phyloP scores from a whole-genome alignment of 2,888 invertebrate species.

The Meloe dianella region DNA sequence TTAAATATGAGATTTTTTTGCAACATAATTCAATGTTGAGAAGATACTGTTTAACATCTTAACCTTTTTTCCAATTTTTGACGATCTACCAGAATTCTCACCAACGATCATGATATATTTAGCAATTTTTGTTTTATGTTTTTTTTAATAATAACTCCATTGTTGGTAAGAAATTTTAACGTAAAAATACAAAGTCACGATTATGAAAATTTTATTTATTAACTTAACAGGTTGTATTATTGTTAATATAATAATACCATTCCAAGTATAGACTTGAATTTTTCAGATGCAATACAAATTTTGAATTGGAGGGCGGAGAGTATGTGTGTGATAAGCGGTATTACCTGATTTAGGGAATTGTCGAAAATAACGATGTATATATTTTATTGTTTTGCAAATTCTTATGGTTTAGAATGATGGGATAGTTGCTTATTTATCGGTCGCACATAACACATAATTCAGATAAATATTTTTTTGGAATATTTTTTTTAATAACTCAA shows the following conservation, averaged over 20 bases:
- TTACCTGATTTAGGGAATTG: not conserved
- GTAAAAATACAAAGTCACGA: not conserved
- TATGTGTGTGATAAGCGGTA: not conserved
- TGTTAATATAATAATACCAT: not conserved
- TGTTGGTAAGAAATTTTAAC: not conserved
- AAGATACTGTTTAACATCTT: not conserved
- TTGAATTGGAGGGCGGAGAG: not conserved
- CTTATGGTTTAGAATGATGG: not conserved
- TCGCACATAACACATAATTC: not conserved
- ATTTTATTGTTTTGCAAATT: slow-evolving; percentile 3
- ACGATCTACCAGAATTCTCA: not conserved
- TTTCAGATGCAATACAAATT: not conserved
- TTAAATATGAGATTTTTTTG: not conserved
- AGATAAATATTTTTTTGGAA: too few species aligned
- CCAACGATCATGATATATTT: not conserved
- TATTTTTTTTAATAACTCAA: too few species aligned
- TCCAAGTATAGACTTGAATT: not conserved
- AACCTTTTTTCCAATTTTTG: not conserved
- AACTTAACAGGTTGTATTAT: not conserved
- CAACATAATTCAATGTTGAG: not conserved
- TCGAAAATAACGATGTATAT: not conserved
- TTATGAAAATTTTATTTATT: slow-evolving; percentile 3
- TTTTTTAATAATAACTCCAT: not conserved
- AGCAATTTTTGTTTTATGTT: not conserved
- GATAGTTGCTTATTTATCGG: not conserved